Evolutionary conservation across 2,888 invertebrate species (phyloP).

Genomic region (Lysandra bellargus): DNA sequence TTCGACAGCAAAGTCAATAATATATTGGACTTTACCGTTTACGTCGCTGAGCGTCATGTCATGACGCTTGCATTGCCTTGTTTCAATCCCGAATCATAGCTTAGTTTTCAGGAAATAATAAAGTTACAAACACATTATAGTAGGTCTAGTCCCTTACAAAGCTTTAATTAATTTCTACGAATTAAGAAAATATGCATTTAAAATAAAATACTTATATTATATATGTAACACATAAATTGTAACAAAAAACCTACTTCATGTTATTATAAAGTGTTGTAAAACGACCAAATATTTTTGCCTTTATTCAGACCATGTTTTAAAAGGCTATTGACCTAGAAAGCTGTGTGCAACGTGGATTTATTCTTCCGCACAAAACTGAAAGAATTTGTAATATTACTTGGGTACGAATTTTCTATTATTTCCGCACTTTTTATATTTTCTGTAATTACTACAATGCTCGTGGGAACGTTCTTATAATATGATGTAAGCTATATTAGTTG

Average conservation of each 20-base stretch:
- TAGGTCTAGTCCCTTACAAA: too few species aligned
- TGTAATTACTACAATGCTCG: background rate
- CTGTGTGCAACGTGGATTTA: constrained; percentile 24
- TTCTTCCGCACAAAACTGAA: constrained; percentile 19
- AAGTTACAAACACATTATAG: too few species aligned
- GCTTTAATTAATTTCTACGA: too few species aligned
- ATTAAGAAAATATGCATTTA: background rate
- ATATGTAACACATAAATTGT: background rate
- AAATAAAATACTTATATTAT: background rate
- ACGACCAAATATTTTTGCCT: constrained; percentile 23
- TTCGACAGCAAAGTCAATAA: too few species aligned
- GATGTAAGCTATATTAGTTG: background rate
- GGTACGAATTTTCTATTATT: constrained; percentile 4
- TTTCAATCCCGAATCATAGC: too few species aligned
- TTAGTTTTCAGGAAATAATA: too few species aligned
- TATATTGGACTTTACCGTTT: too few species aligned
- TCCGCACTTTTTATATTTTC: background rate
- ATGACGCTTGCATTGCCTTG: too few species aligned
- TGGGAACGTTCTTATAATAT: background rate
- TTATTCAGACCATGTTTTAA: constrained; percentile 18
- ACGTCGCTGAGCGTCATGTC: too few species aligned
- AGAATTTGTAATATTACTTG: constrained; percentile 21
- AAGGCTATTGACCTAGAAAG: constrained; percentile 27
- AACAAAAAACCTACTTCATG: background rate
- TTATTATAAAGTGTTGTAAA: constrained; percentile 15